Conservation (phyloP, 2,113 vertebrate species). For the Rhinolophus sinicus region DNA sequence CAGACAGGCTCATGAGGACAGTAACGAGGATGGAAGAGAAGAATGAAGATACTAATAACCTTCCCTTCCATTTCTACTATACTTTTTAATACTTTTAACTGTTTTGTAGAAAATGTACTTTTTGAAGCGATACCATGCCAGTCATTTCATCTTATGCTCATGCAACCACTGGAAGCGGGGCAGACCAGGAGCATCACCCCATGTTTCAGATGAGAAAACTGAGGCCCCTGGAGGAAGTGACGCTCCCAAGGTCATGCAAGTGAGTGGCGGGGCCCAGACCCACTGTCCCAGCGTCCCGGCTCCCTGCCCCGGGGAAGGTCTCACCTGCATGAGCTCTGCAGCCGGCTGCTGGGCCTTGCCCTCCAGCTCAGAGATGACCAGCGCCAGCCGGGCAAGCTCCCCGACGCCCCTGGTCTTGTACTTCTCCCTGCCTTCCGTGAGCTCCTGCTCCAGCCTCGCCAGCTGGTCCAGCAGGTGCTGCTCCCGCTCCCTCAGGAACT, state of each 20-base stretch:
- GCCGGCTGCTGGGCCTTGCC: slow-evolving; percentile 66
- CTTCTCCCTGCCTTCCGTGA: accelerated
- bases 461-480: slow-evolving; percentile 65
- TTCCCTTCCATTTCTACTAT: background rate
- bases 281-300: accelerated
- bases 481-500: slow-evolving; percentile 77
- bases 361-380: slow-evolving; percentile 59
- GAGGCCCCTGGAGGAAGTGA: background rate
- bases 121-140: background rate
- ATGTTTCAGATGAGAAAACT: background rate
- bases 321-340: slow-evolving; percentile 77
- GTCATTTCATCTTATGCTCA: background rate
- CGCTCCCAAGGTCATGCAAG: background rate
- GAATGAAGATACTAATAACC: background rate
- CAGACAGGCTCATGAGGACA: background rate
- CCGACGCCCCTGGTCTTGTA: background rate
- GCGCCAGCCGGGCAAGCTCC: slow-evolving; percentile 50
- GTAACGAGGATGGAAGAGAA: accelerated
- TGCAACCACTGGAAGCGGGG: background rate
- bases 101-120: background rate
- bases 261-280: background rate
- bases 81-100: background rate
- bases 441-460: background rate
- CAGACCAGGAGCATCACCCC: too few species aligned
- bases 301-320: accelerated